Percentiles rank a stretch among this genome's conserved stretches.
Evolutionary conservation across 2,888 invertebrate species (phyloP).

Genomic region (Pseudococcus jackbeardsleyi): DNA sequence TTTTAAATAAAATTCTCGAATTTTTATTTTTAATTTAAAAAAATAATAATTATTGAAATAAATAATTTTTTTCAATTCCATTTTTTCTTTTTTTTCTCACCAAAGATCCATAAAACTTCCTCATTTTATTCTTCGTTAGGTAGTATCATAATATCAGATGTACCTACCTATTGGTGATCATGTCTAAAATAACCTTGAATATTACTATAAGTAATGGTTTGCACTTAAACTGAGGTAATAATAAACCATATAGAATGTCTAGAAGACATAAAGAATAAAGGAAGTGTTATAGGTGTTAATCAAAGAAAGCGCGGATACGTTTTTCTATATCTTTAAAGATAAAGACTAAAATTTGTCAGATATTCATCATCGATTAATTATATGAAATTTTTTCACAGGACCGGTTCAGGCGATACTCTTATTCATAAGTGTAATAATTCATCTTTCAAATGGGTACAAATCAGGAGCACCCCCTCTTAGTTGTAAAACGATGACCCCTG

Average conservation of each 20-base stretch:
- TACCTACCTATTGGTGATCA: background rate
- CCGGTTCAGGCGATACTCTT: background rate
- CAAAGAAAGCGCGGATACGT: background rate
- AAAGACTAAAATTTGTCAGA: background rate
- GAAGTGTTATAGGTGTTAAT: background rate
- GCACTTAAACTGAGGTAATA: no score
- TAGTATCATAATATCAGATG: background rate
- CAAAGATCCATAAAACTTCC: background rate
- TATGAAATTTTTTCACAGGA: constrained; percentile 4
- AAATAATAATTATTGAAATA: no score
- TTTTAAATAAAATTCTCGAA: no score
- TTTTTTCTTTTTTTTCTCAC: background rate
- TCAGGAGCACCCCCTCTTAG: constrained; percentile 68
- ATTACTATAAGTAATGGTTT: background rate
- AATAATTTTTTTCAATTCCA: background rate
- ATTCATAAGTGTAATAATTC: background rate
- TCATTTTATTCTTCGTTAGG: background rate
- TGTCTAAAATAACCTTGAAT: constrained; percentile 5
- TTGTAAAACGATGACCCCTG: constrained; percentile 68
- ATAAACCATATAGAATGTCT: no score
- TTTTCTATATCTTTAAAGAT: background rate
- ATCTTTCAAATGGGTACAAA: constrained; percentile 63
- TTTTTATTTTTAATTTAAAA: no score
- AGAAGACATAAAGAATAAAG: background rate
- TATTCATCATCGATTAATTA: background rate